Evolutionary conservation across 2,113 vertebrate genomes (phyloP).

Genomic region (Ochotona princeps): DNA sequence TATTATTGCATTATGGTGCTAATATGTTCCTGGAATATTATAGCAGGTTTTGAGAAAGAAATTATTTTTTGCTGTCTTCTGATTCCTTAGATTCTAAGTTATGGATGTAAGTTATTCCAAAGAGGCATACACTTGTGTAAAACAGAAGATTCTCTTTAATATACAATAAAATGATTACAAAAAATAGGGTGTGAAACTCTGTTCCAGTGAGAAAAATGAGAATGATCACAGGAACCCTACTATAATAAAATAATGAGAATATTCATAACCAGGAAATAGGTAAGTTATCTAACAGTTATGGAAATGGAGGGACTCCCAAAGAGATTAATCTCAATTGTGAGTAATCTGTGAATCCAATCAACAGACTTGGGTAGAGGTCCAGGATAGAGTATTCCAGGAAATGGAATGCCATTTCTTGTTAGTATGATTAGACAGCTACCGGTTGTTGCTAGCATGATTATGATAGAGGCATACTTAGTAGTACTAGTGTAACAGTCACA

Average conservation of each 20-base stretch:
- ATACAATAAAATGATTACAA: background rate
- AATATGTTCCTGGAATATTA: background rate
- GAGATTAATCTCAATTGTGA: background rate
- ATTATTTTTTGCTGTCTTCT: background rate
- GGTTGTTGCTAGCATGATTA: too few relatives aligned
- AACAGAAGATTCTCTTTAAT: background rate
- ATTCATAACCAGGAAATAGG: background rate
- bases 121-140: background rate
- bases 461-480: background rate
- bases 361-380: background rate
- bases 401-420: background rate
- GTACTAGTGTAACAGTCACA: background rate
- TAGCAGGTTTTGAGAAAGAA: background rate
- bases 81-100: background rate
- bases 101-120: background rate
- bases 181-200: background rate
- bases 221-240: background rate
- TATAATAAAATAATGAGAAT: background rate
- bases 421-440: too few relatives aligned
- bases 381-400: background rate
- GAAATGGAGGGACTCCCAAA: background rate
- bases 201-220: background rate
- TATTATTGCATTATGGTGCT: background rate
- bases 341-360: background rate
- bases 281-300: background rate